phyloP scores from a whole-genome alignment of 2,113 vertebrate genomes.

The Chaenogobius annularis region DNA sequence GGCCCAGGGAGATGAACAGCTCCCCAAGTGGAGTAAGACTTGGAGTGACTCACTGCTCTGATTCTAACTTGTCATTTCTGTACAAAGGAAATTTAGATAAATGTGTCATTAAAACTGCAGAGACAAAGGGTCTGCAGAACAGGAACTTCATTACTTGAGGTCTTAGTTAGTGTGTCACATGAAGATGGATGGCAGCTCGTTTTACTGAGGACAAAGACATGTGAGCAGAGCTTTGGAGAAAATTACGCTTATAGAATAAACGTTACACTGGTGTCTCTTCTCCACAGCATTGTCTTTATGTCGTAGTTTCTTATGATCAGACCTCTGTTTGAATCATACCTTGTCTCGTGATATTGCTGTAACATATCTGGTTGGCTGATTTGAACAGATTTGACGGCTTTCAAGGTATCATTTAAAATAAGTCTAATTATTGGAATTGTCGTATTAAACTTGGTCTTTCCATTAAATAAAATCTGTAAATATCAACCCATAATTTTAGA shows the following conservation, averaged over 20 bases:
- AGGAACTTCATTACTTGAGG: background rate
- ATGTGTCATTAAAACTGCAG: conserved; percentile 9
- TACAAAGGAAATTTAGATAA: conserved; percentile 9
- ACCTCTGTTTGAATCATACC: too few species aligned
- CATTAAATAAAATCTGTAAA: too few species aligned
- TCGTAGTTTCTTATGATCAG: background rate
- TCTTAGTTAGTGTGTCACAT: background rate
- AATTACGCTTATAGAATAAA: background rate
- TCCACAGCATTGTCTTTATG: background rate
- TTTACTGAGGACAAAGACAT: background rate
- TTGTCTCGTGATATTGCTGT: too few species aligned
- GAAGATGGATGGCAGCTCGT: conserved; percentile 1
- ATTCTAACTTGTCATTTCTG: conserved; percentile 16
- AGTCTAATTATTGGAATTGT: too few species aligned
- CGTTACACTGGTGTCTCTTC: background rate
- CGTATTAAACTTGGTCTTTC: too few species aligned
- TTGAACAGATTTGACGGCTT: too few species aligned
- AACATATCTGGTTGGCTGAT: too few species aligned
- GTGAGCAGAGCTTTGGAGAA: background rate
- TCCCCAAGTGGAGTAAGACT: conserved; percentile 26
- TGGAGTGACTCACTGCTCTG: background rate
- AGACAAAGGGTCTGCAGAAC: background rate
- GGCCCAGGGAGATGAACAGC: conserved; percentile 42
- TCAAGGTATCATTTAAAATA: too few species aligned
- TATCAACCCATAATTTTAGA: background rate